phyloP scores from a whole-genome alignment of 2,888 invertebrate genomes.

The Koerneria pararmatus region DNA sequence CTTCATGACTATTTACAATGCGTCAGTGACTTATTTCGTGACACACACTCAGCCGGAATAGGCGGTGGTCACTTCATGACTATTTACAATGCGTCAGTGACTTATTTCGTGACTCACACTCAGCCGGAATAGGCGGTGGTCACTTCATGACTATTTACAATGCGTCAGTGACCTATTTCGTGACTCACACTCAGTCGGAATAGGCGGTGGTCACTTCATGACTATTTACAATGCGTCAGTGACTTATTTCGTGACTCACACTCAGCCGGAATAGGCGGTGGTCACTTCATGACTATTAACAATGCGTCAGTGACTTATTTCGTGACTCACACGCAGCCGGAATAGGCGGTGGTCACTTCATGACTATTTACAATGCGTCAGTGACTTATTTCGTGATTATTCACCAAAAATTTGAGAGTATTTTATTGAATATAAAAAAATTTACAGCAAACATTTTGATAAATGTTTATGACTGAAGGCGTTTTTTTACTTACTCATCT shows the following conservation, averaged over 20 bases:
- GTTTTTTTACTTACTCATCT: too few relatives aligned
- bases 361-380: slow-evolving; percentile 72
- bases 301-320: slow-evolving; percentile 62
- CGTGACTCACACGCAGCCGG: slow-evolving; percentile 83
- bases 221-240: slow-evolving; percentile 70
- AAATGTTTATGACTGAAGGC: too few relatives aligned
- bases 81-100: slow-evolving; percentile 68
- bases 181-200: slow-evolving; percentile 80
- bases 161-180: slow-evolving; percentile 37
- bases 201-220: slow-evolving; percentile 84
- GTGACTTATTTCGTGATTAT: too few relatives aligned
- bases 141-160: slow-evolving; percentile 80
- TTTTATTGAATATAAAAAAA: too few relatives aligned
- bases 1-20: slow-evolving; percentile 75
- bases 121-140: slow-evolving; percentile 84
- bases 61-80: slow-evolving; percentile 85
- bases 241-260: too few relatives aligned
- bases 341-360: slow-evolving; percentile 82
- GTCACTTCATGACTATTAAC: slow-evolving; percentile 80
- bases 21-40: too few relatives aligned
- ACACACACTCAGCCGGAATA: slow-evolving; percentile 80
- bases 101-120: slow-evolving; percentile 80
- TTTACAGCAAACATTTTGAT: too few relatives aligned
- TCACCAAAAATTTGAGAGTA: too few relatives aligned
- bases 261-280: slow-evolving; percentile 83